Percentiles rank a stretch among this genome's conserved stretches.
Evolutionary conservation across 1,140 invertebrate species (phyloP).

Genomic region (Eupristina koningsbergeri): DNA sequence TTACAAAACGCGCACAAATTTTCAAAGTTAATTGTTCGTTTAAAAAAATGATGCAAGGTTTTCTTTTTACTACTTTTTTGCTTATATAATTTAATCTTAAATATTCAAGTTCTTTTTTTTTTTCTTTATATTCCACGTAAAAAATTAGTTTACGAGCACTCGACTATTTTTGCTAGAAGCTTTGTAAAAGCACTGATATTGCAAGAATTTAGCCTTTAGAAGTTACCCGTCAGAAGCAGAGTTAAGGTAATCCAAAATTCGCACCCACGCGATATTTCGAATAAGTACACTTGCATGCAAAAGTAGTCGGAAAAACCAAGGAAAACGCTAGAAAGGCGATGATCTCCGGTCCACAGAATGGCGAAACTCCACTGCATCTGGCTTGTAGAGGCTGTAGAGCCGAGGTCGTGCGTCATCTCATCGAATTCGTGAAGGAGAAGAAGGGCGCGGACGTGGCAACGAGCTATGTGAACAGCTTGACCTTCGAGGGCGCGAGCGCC

Average conservation of each 20-base stretch:
- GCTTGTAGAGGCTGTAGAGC: conserved; percentile 89
- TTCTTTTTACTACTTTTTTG: neutral
- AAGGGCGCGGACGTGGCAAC: conserved; percentile 81
- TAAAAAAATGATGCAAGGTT: neutral
- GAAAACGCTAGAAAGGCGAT: neutral
- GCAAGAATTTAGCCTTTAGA: neutral
- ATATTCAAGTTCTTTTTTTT: too few species aligned
- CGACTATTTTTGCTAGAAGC: neutral
- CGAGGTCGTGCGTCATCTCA: conserved; percentile 87
- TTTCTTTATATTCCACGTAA: neutral
- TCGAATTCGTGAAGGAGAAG: conserved; percentile 87
- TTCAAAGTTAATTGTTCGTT: too few species aligned
- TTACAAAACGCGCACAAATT: too few species aligned
- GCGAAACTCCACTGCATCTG: conserved; percentile 95
- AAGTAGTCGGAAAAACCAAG: neutral
- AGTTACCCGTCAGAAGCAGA: neutral
- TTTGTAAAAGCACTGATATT: neutral
- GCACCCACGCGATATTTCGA: neutral
- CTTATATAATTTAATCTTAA: neutral
- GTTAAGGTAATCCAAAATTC: neutral
- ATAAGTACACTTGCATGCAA: neutral
- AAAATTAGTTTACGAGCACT: neutral
- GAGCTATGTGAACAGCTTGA: conserved; percentile 85
- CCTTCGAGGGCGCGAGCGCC: conserved; percentile 93
- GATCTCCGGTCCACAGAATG: conserved; percentile 79